phyloP scores from a whole-genome alignment of 1,140 invertebrate genomes.

The Doryteuthis pealeii region DNA sequence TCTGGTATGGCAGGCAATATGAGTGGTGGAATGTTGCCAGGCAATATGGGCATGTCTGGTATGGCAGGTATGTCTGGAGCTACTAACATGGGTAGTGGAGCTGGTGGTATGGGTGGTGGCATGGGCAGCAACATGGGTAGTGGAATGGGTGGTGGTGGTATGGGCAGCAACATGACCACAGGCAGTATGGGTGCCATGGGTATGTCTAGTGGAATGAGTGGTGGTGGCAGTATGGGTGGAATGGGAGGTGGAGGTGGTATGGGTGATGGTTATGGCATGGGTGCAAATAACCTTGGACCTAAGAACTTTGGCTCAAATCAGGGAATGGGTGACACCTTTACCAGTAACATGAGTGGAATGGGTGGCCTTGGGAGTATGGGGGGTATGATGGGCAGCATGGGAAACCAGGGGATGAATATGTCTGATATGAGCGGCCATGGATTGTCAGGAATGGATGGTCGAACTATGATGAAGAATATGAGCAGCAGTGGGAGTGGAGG shows the following conservation, averaged over 20 bases:
- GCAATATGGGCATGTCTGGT: slow-evolving; percentile 32
- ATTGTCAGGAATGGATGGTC: slow-evolving; percentile 14
- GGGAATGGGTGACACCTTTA: slow-evolving; percentile 8
- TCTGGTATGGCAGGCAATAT: slow-evolving; percentile 31
- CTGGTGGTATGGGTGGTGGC: slow-evolving; percentile 20
- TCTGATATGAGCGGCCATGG: slow-evolving; percentile 8
- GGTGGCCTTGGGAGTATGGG: slow-evolving; percentile 14
- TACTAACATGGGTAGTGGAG: slow-evolving; percentile 17
- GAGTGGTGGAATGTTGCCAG: slow-evolving; percentile 24
- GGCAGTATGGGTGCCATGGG: slow-evolving; percentile 8
- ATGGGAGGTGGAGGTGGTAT: slow-evolving; percentile 10
- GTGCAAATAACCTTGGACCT: slow-evolving; percentile 5
- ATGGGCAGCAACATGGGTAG: slow-evolving; percentile 24
- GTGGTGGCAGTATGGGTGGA: neutral
- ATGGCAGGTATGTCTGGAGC: slow-evolving; percentile 24
- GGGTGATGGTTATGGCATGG: slow-evolving; percentile 11
- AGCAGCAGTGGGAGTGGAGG: neutral
- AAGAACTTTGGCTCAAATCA: slow-evolving; percentile 15
- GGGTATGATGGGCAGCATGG: slow-evolving; percentile 11
- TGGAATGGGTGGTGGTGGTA: neutral
- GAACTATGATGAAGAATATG: slow-evolving; percentile 7
- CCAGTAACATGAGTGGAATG: slow-evolving; percentile 14
- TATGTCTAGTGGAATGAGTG: slow-evolving; percentile 1
- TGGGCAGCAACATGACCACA: neutral
- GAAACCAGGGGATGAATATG: slow-evolving; percentile 12